Base-by-base conservation (phyloP, 2,113 vertebrate genomes). In the Thinocorus orbignyianus region DNA sequence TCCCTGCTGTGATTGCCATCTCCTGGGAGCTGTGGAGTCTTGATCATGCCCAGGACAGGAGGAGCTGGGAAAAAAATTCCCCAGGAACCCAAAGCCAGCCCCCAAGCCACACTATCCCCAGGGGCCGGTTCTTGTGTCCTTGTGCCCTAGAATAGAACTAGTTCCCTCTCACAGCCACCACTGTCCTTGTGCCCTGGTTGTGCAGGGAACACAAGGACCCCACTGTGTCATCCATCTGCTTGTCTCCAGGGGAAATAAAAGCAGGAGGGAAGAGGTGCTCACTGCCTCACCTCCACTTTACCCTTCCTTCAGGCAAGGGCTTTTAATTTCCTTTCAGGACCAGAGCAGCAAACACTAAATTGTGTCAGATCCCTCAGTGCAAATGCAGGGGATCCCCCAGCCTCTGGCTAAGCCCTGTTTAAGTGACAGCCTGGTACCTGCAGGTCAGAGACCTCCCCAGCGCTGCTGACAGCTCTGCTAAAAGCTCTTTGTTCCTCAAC, bases 391-490 rank as follows among this genome's bases (percentile, higher is more conserved):
- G 64, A 90, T 93, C 60, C 81, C 83, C 70, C 74, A 81, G 94
- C 64, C 90, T 49, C 64, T 78, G 86, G 68, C 86, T 93, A 52
- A 93, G 81, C 73, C 68, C 42, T 14, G 73, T 20, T 33, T 95
- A 88, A 96, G 79, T 4, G 64, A 93, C 93, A 94, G 92, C 85
- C 41, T 30, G 1, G 79, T 94, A 90, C 95, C 95, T 90, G 90
- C 85, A 33, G 96, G 94, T 96, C 95, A 80, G 51, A 93, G 92
- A 86, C 90, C 85, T 94, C 74, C 20, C 46, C 37, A 71, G 60
- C 37, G 90, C 95, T 93, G 90, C 95, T 73, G 85, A 93, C 92
- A 96, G 95, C 94, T 95, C 93, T 88, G 93, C 93, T 95, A 90
- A 96, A 94, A 97, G 90, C 92, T 95, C 90, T 95, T 91, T 93